Base-by-base conservation (phyloP, 1,140 invertebrate genomes). In the Orius laevigatus region DNA sequence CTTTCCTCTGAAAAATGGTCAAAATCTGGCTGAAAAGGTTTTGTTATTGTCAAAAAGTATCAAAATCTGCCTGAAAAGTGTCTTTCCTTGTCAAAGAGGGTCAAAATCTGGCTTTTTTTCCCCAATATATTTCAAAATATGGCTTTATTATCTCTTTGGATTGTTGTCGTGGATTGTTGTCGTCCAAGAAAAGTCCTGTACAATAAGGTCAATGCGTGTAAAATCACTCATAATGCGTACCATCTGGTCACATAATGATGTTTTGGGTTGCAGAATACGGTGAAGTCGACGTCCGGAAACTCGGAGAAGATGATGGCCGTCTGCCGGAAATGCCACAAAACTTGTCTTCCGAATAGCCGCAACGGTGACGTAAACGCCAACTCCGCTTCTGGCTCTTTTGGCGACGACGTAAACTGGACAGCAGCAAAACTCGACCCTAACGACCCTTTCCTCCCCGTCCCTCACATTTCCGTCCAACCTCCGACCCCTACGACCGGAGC, bases 241-340 rank as follows among this genome's bases (percentile, higher is more conserved):
- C n/a, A n/a, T n/a, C n/a, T n/a, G n/a, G 33, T 8, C 33, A 6
- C 33, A 8, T 34, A 15, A 16, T 12, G 25, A 12, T 16, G 15
- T 10, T 35, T 43, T 54, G 3, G 36, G 41, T 55, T 48, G 19
- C 54, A 58, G 55, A 55, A 39, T 32, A 58, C 56, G 25, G 55
- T 58, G 8, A 53, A 48, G 48, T 56, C 56, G 5, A 51, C 45
- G 33, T 49, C 50, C 14, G 55, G 36, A 3, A 53, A 54, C 25
- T 50, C 54, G 8, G 56, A 55, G 19, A 52, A 46, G 32, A 40
- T 50, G 8, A 66, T 76, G 55, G 69, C 74, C 33, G 75, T 81
- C 8, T 81, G 78, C 62, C 70, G 75, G 52, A 74, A 79, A 57
- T 81, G 78, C 59, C 78, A 79, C 57, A 79, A 77, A 64, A 79